Percentiles rank a stretch among this genome's conserved stretches.
These are phyloP conservation scores for Pantala flavescens DNA, from an alignment of 1,140 invertebrate genomes.

Conservation along the genomic window DNA sequence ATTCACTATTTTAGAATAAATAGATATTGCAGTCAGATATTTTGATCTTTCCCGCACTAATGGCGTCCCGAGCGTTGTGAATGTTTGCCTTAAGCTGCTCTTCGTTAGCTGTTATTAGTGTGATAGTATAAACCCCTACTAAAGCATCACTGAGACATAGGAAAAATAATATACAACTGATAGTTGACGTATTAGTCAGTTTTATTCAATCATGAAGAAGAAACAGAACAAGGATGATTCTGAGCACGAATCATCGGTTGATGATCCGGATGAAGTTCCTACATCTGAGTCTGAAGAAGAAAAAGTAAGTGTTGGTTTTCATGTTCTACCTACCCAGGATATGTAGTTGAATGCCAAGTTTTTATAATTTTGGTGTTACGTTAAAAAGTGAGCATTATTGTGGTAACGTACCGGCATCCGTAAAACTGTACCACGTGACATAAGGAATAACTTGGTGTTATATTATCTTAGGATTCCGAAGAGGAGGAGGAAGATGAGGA, in stretches of 20 bases:
- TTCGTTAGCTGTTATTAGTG: no score
- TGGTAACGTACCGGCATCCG: neutral
- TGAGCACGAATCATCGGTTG: neutral
- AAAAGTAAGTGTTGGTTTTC: neutral
- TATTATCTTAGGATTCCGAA: neutral
- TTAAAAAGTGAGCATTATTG: no score
- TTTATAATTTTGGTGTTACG: no score
- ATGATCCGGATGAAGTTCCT: slow-evolving; percentile 1
- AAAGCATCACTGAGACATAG: no score
- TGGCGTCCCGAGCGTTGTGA: neutral
- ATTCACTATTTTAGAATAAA: neutral
- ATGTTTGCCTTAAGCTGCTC: no score
- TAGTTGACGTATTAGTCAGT: no score
- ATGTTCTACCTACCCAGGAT: neutral
- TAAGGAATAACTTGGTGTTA: neutral
- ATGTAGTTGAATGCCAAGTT: no score
- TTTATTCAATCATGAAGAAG: neutral
- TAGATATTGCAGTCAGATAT: neutral
- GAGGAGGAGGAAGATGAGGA: neutral
- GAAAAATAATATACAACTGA: no score
- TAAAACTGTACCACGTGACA: neutral
- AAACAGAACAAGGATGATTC: slow-evolving; percentile 6
- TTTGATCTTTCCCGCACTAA: slow-evolving; percentile 9
- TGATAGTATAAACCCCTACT: no score
- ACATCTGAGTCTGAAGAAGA: slow-evolving; percentile 1